Base-by-base conservation (phyloP, 2,888 invertebrate species). In the Eulithis prunata region DNA sequence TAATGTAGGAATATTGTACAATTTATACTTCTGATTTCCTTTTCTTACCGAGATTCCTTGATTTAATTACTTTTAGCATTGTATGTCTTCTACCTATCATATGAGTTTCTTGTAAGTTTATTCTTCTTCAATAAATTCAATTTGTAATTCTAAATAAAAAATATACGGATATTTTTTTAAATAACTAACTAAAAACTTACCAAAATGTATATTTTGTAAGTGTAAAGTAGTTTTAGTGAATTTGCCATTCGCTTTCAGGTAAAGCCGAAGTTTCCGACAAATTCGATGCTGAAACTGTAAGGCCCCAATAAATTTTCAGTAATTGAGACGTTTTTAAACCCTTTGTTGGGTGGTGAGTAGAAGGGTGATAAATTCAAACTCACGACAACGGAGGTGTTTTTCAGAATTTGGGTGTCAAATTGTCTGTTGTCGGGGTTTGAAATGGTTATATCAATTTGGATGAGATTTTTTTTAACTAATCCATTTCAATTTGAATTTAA, bases 291-390 rank as follows among this genome's bases (percentile, higher is more conserved):
- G 82, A 85, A 84, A 78, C 80, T 78, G 76, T 78, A 80, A 87
- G 83, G 84, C 87, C 77, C 79, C 85, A 83, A 87, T 87, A 88
- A 83, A 84, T 86, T 86, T 79, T 77, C 79, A 79, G 83, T 87
- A 86, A 89, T 87, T 87, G 80, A 78, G 68, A 75, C 67, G 75
- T 77, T 79, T 84, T 80, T 64, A 67, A 72, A 65, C 72, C 72
- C 66, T 67, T 69, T 64, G 68, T 57, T 41, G 57, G 60, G 52
- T 55, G 63, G 11, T 41, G 66, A 62, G 32, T 21, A 57, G 59
- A 36, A 58, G 45, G 58, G 43, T 62, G 57, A 62, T 62, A 66
- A 46, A 56, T 49, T 49, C 14, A 14, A 21, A 49, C 21, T 14
- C 49, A 3, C 49, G 49, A 49, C 28, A n/a, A 36, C 52, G 52